Base-by-base conservation (phyloP, 2,888 invertebrate species). In the Callyntrura sp. region DNA sequence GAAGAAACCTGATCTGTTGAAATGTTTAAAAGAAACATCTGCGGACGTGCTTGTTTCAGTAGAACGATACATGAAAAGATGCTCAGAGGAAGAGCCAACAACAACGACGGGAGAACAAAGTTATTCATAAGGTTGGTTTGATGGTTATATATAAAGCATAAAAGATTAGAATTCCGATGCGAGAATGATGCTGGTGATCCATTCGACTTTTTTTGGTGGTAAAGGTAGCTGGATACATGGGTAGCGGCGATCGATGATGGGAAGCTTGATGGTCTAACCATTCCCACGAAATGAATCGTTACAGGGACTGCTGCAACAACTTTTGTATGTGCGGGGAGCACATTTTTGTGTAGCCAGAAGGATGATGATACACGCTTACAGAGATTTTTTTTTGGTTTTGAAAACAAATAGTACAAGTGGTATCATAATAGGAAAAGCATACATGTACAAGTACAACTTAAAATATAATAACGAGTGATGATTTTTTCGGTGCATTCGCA, bases 271-370 rank as follows among this genome's bases (percentile, higher is more conserved):
- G 76, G 83, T 83, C 73, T 82, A 62, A 14, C 35, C 62, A 83
- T 88, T 88, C 88, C 88, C 88, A 88, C 88, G 88, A 82, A 81
- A 88, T 82, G 78, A 88, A 79, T 86, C 81, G 79, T 86, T 86
- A 65, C 85, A 51, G 85, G 78, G 68, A 79, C 14, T 25, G 20
- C 11, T n/a, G 35, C 35, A 35, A 35, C 23, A 48, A 25, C 70
- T 20, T 6, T 0, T 25, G 20, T 14, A 6, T 51, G 20, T 76
- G 20, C 73, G 1, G 62, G 2, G 23, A 25, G 14, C 23, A 62
- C 17, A 0, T 9, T 70, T 70, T n/a, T 35, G n/a, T 43, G 43
- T 45, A 17, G 35, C 35, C 35, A 35, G 45, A 68, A 68, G 9
- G 65, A 68, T 68, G 35, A n/a, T n/a, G 28, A 35, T 28, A 11